Conservation (phyloP, 1,140 invertebrate species). For the Notospermus geniculatus region DNA sequence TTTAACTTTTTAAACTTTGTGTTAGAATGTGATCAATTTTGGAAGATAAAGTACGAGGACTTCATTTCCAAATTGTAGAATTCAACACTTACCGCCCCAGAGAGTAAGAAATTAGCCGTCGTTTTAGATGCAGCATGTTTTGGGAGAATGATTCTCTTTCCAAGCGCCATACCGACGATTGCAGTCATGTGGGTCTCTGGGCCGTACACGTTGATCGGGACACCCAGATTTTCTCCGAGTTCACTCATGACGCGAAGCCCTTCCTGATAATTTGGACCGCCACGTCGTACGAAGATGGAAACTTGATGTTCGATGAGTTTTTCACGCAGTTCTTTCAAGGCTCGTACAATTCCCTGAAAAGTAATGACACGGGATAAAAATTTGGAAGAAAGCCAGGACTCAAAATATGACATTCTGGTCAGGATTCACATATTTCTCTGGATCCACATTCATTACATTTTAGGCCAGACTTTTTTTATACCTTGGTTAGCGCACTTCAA, state of each 20-base stretch:
- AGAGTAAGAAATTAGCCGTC: conserved; percentile 92
- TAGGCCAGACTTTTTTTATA: too few relatives aligned
- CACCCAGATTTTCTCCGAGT: conserved; percentile 62
- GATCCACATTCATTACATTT: too few relatives aligned
- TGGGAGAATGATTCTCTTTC: conserved; percentile 78
- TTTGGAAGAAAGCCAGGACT: too few relatives aligned
- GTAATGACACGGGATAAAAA: too few relatives aligned
- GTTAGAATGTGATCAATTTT: too few relatives aligned
- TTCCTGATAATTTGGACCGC: conserved; percentile 98
- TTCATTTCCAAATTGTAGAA: too few relatives aligned
- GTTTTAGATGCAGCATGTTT: conserved; percentile 67
- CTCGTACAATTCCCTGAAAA: conserved; percentile 85
- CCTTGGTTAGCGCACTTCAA: too few relatives aligned
- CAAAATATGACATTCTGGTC: too few relatives aligned
- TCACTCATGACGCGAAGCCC: conserved; percentile 71
- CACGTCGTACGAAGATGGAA: conserved; percentile 92
- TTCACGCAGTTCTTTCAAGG: conserved; percentile 88
- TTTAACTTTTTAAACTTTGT: too few relatives aligned
- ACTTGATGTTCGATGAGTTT: conserved; percentile 88
- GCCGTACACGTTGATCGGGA: conserved; percentile 93
- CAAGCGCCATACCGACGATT: conserved; percentile 96
- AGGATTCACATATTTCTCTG: background rate
- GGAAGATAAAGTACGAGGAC: too few relatives aligned
- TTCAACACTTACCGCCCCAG: conserved; percentile 55
- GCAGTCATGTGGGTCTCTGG: conserved; percentile 99